phyloP scores from a whole-genome alignment of 2,113 vertebrate species.

The Tachycineta bicolor region DNA sequence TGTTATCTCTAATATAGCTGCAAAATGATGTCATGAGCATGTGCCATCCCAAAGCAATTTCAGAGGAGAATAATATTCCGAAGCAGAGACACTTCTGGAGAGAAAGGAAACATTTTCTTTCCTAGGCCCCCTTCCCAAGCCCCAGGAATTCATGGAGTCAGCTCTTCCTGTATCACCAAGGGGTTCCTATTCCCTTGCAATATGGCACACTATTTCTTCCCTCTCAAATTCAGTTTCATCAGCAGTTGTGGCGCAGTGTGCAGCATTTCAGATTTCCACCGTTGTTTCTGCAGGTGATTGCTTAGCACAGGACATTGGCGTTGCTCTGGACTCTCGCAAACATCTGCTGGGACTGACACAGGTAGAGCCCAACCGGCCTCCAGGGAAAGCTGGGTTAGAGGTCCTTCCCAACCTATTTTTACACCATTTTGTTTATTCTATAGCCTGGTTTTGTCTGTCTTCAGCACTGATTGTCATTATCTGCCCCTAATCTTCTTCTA shows the following conservation, averaged over 20 bases:
- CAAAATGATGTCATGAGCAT: neutral
- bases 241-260: slow-evolving; percentile 50
- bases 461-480: neutral
- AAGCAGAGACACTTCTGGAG: neutral
- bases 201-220: slow-evolving; percentile 30
- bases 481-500: neutral
- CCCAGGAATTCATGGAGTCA: neutral
- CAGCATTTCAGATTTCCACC: slow-evolving; percentile 15
- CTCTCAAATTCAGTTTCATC: slow-evolving; percentile 43
- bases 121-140: neutral
- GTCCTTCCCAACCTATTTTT: neutral
- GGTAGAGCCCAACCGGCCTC: neutral
- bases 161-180: slow-evolving; percentile 16
- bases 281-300: slow-evolving; percentile 1
- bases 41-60: neutral
- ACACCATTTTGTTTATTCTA: neutral
- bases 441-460: neutral
- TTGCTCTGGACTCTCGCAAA: neutral
- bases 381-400: neutral
- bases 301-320: neutral
- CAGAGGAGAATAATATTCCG: neutral
- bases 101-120: neutral
- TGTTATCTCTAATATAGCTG: neutral
- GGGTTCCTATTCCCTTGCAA: slow-evolving; percentile 39
- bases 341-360: neutral